Base-by-base conservation (phyloP, 2,113 vertebrate genomes). In the Aegithalos caudatus region DNA sequence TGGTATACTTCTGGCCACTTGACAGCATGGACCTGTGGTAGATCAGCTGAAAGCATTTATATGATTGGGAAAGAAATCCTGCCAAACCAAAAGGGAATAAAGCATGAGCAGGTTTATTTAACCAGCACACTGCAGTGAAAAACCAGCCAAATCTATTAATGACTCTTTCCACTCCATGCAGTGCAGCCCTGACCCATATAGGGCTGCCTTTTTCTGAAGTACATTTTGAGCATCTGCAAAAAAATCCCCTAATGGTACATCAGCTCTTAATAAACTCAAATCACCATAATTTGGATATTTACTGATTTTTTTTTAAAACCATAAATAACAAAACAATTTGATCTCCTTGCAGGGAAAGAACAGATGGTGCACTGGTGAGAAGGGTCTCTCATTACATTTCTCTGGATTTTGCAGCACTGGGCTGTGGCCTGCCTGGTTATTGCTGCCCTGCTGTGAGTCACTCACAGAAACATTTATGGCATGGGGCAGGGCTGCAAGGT, bases 341-440 rank as follows among this genome's bases (percentile, higher is more conserved):
- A 78, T 81, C 40, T 56, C 79, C 51, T 93, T 78, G 25, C 76
- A 44, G 27, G 54, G 88, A n/a, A 44, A n/a, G 90, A 95, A 20
- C 92, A 96, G 95, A 80, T 94, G 92, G 94, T 95, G 82, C 90
- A 27, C 62, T 92, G 84, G 58, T 93, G 92, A 62, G 69, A 66
- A 88, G 82, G 79, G 64, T 95, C 79, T 79, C 90, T 53, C 76
- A 14, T 62, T 74, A 10, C 25, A 11, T 78, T 90, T 38, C 33
- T 67, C 61, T 62, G 60, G 69, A 33, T 94, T 91, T 71, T 88
- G 87, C 84, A 92, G 92, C 58, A 12, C 33, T 72, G 73, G 61
- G 69, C 77, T 72, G 4, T 23, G 14, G 45, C n/a, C 48, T 67
- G 38, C 24, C 47, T 56, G 10, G 24, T 45, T 72, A 8, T 45